Evolutionary conservation across 2,888 invertebrate genomes (phyloP), one percentile per base, ranked within the genome.

Genomic region (Sminthurides aquaticus): DNA sequence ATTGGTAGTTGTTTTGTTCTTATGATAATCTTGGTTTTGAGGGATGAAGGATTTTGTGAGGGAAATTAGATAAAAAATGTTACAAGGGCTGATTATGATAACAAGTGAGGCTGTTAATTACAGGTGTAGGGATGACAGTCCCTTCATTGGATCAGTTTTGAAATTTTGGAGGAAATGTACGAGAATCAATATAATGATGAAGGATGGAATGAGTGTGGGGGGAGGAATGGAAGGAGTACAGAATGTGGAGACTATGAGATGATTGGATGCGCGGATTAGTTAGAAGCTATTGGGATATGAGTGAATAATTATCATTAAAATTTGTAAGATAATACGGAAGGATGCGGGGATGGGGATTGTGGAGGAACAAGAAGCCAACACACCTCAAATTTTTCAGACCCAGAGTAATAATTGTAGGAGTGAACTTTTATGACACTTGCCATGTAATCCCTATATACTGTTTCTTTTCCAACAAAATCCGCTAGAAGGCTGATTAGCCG

Each of bases 61-160:
- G 5, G 20, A 52, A 52, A 52, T 8, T 15, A n/a, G n/a, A 52
- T 20, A 52, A 22, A 15, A 52, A 22, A 15, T 52, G 18, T 22
- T 22, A 15, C 52, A 15, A 20, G 22, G 20, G n/a, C 8, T 52
- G 52, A 52, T 52, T 5, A 52, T 56, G 27, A 56, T 26, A 26
- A 57, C 26, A 25, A 57, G 28, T 27, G 27, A 57, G 57, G 2
- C 57, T n/a, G 27, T 57, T 57, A 57, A 57, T 57, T 57, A 57
- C 57, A 57, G 57, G 57, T 57, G 26, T 57, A 28, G n/a, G 29
- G 57, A 57, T 57, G 57, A 57, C 57, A 57, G n/a, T 29, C 28
- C 18, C 28, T 27, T 57, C 57, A 57, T 56, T 5, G 27, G 28
- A 57, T 5, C 28, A 57, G 2, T n/a, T n/a, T n/a, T n/a, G n/a